Evolutionary conservation across 2,797 vertebrate genomes (phyloP).

Genomic region (Poecilia wingei): DNA sequence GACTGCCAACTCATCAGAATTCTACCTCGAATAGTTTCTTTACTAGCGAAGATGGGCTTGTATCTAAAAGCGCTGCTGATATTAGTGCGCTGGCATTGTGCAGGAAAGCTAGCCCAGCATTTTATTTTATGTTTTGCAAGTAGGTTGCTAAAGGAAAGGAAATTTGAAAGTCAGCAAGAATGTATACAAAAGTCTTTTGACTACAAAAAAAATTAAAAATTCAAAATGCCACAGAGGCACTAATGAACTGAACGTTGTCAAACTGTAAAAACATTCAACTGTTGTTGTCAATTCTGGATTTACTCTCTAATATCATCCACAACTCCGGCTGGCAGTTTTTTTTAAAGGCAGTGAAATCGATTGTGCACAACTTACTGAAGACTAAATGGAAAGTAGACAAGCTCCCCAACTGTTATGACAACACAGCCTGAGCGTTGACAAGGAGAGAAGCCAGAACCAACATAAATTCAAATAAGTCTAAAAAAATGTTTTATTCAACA

Average conservation of each 20-base stretch:
- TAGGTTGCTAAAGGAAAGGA: conserved; percentile 35
- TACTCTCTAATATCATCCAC: neutral
- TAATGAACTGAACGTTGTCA: neutral
- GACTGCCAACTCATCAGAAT: conserved; percentile 60
- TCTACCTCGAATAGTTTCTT: conserved; percentile 42
- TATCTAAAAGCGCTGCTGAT: conserved; percentile 39
- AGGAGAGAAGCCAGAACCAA: neutral
- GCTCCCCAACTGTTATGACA: neutral
- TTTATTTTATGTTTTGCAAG: conserved; percentile 25
- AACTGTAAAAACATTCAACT: neutral
- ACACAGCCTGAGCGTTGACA: neutral
- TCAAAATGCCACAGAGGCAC: conserved; percentile 4
- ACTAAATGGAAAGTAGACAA: neutral
- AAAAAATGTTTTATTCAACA: conserved; percentile 10
- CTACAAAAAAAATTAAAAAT: conserved; percentile 8
- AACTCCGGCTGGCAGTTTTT: neutral
- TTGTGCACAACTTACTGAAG: neutral
- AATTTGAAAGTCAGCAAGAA: conserved; percentile 60
- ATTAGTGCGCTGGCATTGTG: conserved; percentile 48
- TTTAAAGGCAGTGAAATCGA: neutral
- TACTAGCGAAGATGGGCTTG: conserved; percentile 32
- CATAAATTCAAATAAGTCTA: neutral
- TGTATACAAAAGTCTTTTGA: conserved; percentile 24
- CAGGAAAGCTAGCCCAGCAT: conserved; percentile 46
- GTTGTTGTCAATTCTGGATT: neutral